Conservation (phyloP, 2,797 vertebrate genomes). For the Peromyscus eremicus region DNA sequence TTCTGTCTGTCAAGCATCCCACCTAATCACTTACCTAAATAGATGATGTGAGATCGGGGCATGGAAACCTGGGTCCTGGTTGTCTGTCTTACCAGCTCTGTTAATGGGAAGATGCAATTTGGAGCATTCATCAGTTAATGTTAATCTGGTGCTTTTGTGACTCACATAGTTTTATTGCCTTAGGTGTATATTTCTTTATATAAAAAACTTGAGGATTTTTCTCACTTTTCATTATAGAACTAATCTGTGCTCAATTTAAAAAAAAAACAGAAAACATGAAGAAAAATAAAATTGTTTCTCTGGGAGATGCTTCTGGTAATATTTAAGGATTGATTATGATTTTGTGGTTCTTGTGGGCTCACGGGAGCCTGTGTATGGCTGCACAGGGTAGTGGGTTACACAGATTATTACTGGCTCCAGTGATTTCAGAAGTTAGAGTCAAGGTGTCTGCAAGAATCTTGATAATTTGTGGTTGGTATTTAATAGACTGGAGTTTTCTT, state of each 20-base stretch:
- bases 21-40: not conserved
- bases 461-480: constrained; percentile 34
- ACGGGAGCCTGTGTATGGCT: not conserved
- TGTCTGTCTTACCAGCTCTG: not conserved
- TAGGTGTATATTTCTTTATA: not conserved
- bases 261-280: constrained; percentile 45
- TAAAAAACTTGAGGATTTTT: constrained; percentile 8
- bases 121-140: constrained; percentile 16
- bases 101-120: constrained; percentile 33
- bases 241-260: constrained; percentile 24
- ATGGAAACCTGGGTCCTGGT: not conserved
- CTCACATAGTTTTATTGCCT: constrained; percentile 36
- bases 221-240: not conserved
- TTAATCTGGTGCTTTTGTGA: constrained; percentile 49
- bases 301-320: not conserved
- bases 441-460: not conserved
- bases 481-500: constrained; percentile 52
- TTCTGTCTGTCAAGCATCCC: constrained; percentile 12
- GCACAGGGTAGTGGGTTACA: not conserved
- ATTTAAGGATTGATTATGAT: not conserved
- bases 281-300: constrained; percentile 12
- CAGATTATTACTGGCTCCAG: not conserved
- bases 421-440: constrained; percentile 33
- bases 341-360: not conserved
- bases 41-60: not conserved